Evolutionary conservation across 92 coral and sea anemone genomes (phyloP).

Genomic region (Zoanthus solanderi): DNA sequence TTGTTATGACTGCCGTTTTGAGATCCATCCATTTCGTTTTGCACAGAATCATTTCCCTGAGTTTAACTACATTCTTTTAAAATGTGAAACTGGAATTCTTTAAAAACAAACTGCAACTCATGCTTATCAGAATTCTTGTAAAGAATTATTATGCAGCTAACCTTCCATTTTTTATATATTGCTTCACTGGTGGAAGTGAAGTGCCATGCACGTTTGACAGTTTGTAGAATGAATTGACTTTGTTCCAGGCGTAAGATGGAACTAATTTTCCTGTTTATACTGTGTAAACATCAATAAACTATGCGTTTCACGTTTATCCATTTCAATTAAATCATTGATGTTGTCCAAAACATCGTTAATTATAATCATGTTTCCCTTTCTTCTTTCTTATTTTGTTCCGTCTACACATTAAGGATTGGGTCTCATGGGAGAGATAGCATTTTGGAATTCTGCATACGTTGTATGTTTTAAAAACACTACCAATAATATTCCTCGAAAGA

Average conservation of each 20-base stretch:
- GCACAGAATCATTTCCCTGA: neutral
- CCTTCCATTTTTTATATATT: neutral
- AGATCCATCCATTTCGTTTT: constrained; percentile 11
- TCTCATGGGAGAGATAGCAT: neutral
- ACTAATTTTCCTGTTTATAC: neutral
- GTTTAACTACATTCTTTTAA: neutral
- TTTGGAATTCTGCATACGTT: neutral
- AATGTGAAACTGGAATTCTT: neutral
- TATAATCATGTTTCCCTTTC: neutral
- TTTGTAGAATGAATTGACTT: neutral
- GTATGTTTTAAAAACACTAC: neutral
- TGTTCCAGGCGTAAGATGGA: constrained; percentile 2
- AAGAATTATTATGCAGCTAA: neutral
- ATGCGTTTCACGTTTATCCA: constrained; percentile 4
- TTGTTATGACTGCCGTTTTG: constrained; percentile 1
- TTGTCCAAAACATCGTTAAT: neutral
- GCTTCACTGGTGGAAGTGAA: neutral
- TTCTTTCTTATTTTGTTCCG: neutral
- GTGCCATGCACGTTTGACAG: neutral
- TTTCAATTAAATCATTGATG: neutral
- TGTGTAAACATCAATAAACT: constrained; percentile 27
- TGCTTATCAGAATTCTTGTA: constrained; percentile 15
- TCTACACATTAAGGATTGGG: neutral
- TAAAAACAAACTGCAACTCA: neutral
- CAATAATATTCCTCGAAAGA: too few relatives aligned